These are phyloP conservation scores for Drosophila nannoptera DNA, from an alignment of 1,140 invertebrate genomes.

Conservation along the genomic window DNA sequence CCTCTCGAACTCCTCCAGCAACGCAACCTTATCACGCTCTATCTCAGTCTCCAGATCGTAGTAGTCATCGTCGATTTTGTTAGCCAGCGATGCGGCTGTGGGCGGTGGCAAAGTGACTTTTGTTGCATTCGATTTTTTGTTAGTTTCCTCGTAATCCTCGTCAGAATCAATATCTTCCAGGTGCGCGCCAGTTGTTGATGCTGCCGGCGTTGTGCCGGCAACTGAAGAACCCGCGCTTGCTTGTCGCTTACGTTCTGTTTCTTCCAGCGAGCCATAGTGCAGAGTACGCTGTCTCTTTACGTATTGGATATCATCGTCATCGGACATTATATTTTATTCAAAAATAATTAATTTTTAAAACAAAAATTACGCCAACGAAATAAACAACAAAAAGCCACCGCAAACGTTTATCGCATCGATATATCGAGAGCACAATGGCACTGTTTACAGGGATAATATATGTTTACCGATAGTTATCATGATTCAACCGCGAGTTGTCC, in stretches of 20 bases:
- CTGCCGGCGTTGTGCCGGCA: constrained; percentile 28
- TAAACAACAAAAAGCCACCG: constrained; percentile 67
- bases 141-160: constrained; percentile 80
- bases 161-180: constrained; percentile 79
- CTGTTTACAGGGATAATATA: neutral
- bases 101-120: constrained; percentile 78
- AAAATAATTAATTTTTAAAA: constrained; percentile 71
- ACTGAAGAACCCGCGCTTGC: constrained; percentile 75
- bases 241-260: constrained; percentile 84
- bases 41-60: constrained; percentile 94
- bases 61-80: constrained; percentile 85
- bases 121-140: constrained; percentile 60
- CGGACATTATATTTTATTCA: constrained; percentile 84
- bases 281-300: constrained; percentile 88
- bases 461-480: neutral
- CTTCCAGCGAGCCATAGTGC: constrained; percentile 93
- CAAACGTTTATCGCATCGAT: constrained; percentile 63
- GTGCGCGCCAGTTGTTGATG: constrained; percentile 50
- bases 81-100: constrained; percentile 64
- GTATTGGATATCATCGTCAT: constrained; percentile 89
- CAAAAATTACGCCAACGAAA: constrained; percentile 70
- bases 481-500: neutral
- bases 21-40: constrained; percentile 91
- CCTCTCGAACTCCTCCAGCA: constrained; percentile 96
- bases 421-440: constrained; percentile 17